phyloP scores from a whole-genome alignment of 92 coral and sea anemone genomes.

The Paragorgia papillata region DNA sequence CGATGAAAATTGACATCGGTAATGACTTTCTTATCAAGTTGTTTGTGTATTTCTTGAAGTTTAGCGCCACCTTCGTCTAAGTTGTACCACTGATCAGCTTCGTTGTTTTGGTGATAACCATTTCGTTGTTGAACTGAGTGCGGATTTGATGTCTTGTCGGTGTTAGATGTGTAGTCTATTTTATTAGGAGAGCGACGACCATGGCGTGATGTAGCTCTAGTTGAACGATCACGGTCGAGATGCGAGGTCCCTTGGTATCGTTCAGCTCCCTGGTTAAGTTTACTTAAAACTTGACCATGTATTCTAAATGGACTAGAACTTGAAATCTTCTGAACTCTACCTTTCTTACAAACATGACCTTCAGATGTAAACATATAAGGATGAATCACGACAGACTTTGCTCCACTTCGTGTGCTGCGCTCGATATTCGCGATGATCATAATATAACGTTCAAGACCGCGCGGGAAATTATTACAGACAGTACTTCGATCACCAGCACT shows the following conservation, averaged over 20 bases:
- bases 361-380: conserved; percentile 34
- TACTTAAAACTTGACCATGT: neutral
- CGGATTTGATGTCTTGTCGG: neutral
- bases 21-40: neutral
- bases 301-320: conserved; percentile 18
- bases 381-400: conserved; percentile 20
- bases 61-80: neutral
- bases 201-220: neutral
- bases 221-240: neutral
- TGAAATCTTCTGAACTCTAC: conserved; percentile 2
- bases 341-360: conserved; percentile 12
- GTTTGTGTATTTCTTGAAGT: neutral
- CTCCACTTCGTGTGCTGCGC: neutral
- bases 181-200: neutral
- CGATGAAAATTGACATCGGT: neutral
- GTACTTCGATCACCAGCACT: conserved; percentile 81
- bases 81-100: neutral
- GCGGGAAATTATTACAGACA: conserved; percentile 70
- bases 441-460: conserved; percentile 69
- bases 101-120: neutral
- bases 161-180: too few relatives aligned
- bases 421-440: conserved; percentile 78
- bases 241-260: neutral
- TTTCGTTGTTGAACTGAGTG: neutral
- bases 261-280: conserved; percentile 1